Conservation (phyloP, 2,888 invertebrate genomes). For the Holacanthella duospinosa region DNA sequence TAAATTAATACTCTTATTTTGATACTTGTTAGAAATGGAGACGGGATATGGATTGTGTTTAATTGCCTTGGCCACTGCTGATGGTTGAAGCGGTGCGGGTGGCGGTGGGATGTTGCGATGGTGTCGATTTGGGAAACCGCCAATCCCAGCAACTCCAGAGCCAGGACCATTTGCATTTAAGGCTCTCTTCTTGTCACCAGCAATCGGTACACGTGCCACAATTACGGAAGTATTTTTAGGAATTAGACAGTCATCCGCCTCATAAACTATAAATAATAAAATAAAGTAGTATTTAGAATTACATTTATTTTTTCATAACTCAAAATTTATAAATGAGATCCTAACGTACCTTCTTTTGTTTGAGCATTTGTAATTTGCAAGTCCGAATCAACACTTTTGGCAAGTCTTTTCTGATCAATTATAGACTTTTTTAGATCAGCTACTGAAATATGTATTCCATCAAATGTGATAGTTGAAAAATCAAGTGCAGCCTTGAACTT, state of each 20-base stretch:
- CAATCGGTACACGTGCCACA: slow-evolving; percentile 81
- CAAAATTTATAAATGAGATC: no score
- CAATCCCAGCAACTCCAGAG: slow-evolving; percentile 14
- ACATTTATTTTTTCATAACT: background rate
- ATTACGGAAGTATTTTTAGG: slow-evolving; percentile 95
- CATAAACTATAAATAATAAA: slow-evolving; percentile 61
- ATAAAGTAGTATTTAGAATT: no score
- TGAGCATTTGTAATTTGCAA: slow-evolving; percentile 93
- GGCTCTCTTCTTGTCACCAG: slow-evolving; percentile 50
- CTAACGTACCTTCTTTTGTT: slow-evolving; percentile 74
- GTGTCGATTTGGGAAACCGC: slow-evolving; percentile 18
- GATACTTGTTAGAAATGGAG: background rate
- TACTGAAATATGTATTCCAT: slow-evolving; percentile 91
- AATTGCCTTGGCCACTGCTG: slow-evolving; percentile 27
- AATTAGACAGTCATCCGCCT: slow-evolving; percentile 78
- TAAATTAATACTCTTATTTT: no score
- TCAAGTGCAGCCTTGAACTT: slow-evolving; percentile 95
- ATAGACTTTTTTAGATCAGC: slow-evolving; percentile 91
- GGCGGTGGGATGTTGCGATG: slow-evolving; percentile 18
- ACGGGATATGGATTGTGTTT: background rate
- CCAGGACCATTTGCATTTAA: slow-evolving; percentile 50
- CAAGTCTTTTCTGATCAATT: slow-evolving; percentile 86
- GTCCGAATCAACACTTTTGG: slow-evolving; percentile 89
- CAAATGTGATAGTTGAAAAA: slow-evolving; percentile 92
- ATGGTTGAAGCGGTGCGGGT: slow-evolving; percentile 9